These are phyloP conservation scores for Masticophis lateralis DNA, from an alignment of 2,797 vertebrate species.

Conservation along the genomic window DNA sequence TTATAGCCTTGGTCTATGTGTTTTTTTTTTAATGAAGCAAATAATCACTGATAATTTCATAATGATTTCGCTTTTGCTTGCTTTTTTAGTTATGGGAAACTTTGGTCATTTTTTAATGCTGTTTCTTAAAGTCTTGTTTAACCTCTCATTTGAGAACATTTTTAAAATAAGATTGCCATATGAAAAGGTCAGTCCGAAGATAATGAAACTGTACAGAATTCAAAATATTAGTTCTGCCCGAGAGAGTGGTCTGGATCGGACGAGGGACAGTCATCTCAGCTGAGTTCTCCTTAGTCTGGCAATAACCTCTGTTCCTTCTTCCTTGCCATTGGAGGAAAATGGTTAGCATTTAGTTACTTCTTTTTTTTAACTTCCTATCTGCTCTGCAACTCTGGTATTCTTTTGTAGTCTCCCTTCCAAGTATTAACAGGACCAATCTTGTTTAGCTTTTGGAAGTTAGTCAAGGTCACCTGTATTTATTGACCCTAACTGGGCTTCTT, in stretches of 20 bases:
- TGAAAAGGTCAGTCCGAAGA: neutral
- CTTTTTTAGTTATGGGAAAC: neutral
- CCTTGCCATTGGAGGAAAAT: neutral
- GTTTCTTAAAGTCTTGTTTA: neutral
- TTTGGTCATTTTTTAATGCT: neutral
- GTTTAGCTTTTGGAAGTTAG: neutral
- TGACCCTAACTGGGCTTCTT: neutral
- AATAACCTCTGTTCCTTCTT: neutral
- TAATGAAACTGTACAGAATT: neutral
- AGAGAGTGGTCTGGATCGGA: too few relatives aligned
- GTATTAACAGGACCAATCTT: neutral
- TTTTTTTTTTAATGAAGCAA: neutral
- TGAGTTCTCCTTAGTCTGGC: neutral
- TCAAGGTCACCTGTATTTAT: neutral
- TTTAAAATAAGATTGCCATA: neutral
- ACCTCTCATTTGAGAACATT: neutral
- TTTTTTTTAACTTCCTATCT: neutral
- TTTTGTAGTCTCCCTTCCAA: neutral
- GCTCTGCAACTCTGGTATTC: neutral
- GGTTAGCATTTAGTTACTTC: neutral
- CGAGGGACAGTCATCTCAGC: neutral
- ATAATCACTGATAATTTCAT: neutral
- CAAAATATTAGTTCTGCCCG: neutral
- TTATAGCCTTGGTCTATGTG: neutral
- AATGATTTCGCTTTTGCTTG: neutral